A percentile compares a stretch with the other conserved stretches of the same genome.
These are phyloP conservation scores for Pteronura brasiliensis DNA, from an alignment of 2,113 vertebrate species.

Conservation along the genomic window DNA sequence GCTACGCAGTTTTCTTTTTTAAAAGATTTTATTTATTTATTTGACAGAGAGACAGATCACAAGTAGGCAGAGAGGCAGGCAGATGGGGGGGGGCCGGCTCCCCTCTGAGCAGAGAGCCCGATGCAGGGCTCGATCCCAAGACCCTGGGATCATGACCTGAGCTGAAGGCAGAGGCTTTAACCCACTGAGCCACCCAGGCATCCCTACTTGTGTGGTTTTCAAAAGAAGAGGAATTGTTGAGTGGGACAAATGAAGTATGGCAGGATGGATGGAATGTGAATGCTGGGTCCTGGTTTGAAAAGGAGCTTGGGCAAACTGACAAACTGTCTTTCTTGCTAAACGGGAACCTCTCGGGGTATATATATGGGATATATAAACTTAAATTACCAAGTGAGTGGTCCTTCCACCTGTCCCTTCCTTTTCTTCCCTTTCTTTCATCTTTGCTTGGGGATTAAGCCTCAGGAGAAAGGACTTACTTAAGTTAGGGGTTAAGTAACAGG, in stretches of 20 bases:
- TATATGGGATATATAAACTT: not conserved
- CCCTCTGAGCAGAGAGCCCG: too few relatives aligned
- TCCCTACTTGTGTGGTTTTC: not conserved
- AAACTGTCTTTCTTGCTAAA: not conserved
- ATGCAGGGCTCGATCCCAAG: too few relatives aligned
- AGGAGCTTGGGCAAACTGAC: not conserved
- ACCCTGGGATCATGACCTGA: too few relatives aligned
- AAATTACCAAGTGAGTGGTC: not conserved
- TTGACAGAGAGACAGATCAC: too few relatives aligned
- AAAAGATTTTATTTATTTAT: too few relatives aligned
- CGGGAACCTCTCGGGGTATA: not conserved
- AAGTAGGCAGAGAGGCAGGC: too few relatives aligned
- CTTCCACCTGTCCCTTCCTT: not conserved
- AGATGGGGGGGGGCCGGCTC: too few relatives aligned
- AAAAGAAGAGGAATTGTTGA: not conserved
- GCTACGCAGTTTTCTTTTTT: not conserved
- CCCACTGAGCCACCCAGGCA: too few relatives aligned
- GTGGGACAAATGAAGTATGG: not conserved
- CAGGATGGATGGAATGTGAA: not conserved
- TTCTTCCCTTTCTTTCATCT: not conserved
- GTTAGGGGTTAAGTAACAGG: not conserved
- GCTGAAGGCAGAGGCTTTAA: too few relatives aligned
- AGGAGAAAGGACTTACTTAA: slow-evolving; percentile 31
- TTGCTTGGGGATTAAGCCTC: not conserved
- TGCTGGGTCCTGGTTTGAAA: not conserved